Percentiles rank a stretch among this genome's conserved stretches.
Conservation (phyloP, 2,113 vertebrate species). For the Globicephala melas region DNA sequence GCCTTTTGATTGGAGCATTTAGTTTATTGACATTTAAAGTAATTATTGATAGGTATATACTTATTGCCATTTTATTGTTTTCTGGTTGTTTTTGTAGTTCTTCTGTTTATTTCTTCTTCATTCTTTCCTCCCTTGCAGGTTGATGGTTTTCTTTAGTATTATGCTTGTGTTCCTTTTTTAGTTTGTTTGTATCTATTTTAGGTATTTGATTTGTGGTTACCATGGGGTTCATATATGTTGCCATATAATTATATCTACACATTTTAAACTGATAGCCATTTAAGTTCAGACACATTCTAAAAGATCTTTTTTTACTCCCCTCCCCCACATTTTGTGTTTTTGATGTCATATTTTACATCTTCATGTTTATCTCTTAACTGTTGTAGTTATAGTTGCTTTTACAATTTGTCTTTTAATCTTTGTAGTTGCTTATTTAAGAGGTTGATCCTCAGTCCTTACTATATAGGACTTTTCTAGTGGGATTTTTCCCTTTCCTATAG, state of each 20-base stretch:
- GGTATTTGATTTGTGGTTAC: background rate
- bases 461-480: background rate
- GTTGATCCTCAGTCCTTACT: background rate
- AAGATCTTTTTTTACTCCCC: background rate
- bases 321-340: background rate
- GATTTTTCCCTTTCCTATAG: background rate
- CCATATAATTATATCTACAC: background rate
- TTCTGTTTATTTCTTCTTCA: background rate
- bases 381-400: background rate
- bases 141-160: background rate
- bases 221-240: background rate
- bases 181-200: background rate
- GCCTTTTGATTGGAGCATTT: too few relatives aligned
- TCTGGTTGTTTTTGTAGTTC: background rate
- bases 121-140: background rate
- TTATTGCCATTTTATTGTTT: background rate
- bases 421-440: background rate
- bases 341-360: background rate
- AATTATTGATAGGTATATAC: background rate
- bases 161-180: background rate
- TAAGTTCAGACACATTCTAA: background rate
- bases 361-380: background rate
- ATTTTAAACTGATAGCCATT: background rate
- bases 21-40: background rate
- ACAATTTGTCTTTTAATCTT: background rate